These are phyloP conservation scores for Osmoderma eremita DNA, from an alignment of 2,888 invertebrate genomes.

Conservation along the genomic window DNA sequence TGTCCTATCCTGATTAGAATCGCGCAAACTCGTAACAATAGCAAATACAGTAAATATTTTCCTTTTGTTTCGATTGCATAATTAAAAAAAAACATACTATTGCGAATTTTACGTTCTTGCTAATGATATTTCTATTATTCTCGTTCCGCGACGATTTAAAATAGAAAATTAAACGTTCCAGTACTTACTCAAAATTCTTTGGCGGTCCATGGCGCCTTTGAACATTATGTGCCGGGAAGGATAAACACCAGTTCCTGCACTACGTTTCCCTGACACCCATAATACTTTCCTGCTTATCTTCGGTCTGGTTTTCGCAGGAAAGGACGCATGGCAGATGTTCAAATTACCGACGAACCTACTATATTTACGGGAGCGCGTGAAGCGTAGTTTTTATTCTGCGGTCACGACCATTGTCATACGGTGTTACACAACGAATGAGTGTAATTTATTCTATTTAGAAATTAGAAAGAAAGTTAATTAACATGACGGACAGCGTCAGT, in stretches of 20 bases:
- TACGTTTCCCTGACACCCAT: slow-evolving; percentile 36
- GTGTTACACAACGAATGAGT: slow-evolving; percentile 19
- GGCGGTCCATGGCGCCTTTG: slow-evolving; percentile 13
- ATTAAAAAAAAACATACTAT: no score
- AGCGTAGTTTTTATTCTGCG: slow-evolving; percentile 17
- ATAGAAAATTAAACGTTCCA: not conserved
- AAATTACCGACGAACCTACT: slow-evolving; percentile 25
- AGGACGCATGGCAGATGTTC: slow-evolving; percentile 35
- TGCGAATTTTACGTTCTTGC: no score
- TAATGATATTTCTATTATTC: no score
- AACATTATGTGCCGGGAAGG: not conserved
- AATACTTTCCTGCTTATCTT: slow-evolving; percentile 32
- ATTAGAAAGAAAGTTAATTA: slow-evolving; percentile 19
- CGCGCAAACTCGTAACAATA: no score
- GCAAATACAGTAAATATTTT: no score
- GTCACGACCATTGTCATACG: slow-evolving; percentile 19
- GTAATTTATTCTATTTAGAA: not conserved
- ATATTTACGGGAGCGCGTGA: slow-evolving; percentile 32
- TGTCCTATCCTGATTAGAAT: no score
- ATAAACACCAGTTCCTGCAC: slow-evolving; percentile 4
- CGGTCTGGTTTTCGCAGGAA: slow-evolving; percentile 32
- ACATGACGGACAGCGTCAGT: slow-evolving; percentile 1
- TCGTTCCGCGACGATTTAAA: not conserved
- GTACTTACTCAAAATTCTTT: slow-evolving; percentile 13
- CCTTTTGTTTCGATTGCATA: no score